Evolutionary conservation across 2,113 vertebrate species (phyloP).

Genomic region (Acanthisitta chloris): DNA sequence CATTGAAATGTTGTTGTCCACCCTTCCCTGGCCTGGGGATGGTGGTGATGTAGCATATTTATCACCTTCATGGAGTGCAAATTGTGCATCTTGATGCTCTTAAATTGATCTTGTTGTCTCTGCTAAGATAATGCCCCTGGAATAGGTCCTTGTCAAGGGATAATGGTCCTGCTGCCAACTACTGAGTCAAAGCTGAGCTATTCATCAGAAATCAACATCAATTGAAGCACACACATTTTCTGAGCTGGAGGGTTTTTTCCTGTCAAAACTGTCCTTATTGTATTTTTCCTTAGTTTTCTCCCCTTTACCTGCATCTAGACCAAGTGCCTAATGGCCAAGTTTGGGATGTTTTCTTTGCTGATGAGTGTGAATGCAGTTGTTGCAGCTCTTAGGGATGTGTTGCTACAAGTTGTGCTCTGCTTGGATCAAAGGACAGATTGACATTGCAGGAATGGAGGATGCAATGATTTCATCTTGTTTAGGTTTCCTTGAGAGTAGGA

Average conservation of each 20-base stretch:
- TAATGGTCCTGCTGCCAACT: background rate
- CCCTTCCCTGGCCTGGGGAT: background rate
- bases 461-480: background rate
- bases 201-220: constrained; percentile 22
- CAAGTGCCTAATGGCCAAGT: background rate
- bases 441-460: background rate
- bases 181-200: background rate
- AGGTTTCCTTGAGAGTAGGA: background rate
- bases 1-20: background rate
- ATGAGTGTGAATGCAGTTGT: background rate
- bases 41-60: rapidly evolving
- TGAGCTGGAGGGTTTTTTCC: background rate
- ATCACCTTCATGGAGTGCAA: background rate
- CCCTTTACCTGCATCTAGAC: background rate
- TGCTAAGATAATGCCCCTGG: background rate
- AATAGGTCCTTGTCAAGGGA: background rate
- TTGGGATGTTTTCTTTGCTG: background rate
- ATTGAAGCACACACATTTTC: background rate
- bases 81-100: background rate
- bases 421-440: background rate
- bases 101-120: background rate
- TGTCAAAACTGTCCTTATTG: background rate
- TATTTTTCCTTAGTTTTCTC: background rate
- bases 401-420: background rate
- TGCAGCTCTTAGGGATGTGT: background rate